Conservation (phyloP, 92 coral and sea anemone species). For the Zoanthus gigantus region DNA sequence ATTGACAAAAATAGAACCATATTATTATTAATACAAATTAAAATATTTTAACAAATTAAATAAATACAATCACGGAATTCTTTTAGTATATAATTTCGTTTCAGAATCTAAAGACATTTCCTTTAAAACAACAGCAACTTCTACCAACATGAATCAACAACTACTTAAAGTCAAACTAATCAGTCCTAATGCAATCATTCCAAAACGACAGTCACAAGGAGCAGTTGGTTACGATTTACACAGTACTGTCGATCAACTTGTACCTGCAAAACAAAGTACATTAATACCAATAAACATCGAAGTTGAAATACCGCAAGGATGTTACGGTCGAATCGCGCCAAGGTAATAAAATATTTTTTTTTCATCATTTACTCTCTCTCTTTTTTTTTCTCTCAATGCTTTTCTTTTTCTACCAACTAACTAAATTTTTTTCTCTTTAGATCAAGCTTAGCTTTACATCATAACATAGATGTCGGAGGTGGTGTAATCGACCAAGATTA, state of each 20-base stretch:
- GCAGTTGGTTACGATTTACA: neutral
- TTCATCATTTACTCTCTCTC: too few relatives aligned
- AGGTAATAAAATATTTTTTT: neutral
- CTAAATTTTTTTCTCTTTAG: neutral
- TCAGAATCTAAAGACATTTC: too few relatives aligned
- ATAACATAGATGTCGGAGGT: neutral
- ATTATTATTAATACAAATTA: too few relatives aligned
- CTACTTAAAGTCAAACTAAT: neutral
- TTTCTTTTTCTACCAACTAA: neutral
- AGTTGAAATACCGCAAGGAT: neutral
- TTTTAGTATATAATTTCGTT: too few relatives aligned
- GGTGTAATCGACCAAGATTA: neutral
- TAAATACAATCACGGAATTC: too few relatives aligned
- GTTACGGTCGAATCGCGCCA: neutral
- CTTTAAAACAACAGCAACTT: too few relatives aligned
- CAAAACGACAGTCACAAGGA: neutral
- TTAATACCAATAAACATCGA: neutral
- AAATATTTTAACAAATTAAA: too few relatives aligned
- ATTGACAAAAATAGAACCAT: neutral
- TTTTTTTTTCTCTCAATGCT: too few relatives aligned
- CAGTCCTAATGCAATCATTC: neutral
- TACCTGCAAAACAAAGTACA: neutral
- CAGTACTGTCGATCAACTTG: neutral
- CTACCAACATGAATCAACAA: neutral
- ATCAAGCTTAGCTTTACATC: neutral